Evolutionary conservation across 2,113 vertebrate genomes (phyloP).

Genomic region (Malurus elegans): DNA sequence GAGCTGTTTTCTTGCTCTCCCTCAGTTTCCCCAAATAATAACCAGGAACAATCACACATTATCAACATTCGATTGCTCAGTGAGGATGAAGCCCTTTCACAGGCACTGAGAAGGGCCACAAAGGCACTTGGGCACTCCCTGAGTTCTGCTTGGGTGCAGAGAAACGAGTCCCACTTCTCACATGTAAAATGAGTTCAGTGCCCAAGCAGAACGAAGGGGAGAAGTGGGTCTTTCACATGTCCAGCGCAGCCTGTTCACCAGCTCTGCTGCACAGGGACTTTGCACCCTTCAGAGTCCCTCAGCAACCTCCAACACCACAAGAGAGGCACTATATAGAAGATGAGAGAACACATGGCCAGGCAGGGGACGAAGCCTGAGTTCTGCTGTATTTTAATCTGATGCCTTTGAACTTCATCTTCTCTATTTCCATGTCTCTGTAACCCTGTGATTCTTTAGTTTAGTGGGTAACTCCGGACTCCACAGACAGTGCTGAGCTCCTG

Average conservation of each 20-base stretch:
- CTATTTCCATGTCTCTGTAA: too few species aligned
- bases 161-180: not conserved
- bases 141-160: not conserved
- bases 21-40: not conserved
- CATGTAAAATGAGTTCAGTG: rapidly evolving
- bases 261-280: not conserved
- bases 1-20: not conserved
- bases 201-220: not conserved
- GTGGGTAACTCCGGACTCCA: too few species aligned
- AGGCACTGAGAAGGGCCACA: rapidly evolving
- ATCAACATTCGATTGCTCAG: not conserved
- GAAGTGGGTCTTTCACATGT: not conserved
- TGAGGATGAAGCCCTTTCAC: rapidly evolving
- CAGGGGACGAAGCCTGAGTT: not conserved
- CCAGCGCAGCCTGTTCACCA: not conserved
- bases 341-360: rapidly evolving
- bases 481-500: not conserved
- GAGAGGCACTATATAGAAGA: not conserved
- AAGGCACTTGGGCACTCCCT: not conserved
- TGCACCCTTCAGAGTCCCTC: not conserved
- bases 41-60: not conserved
- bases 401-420: too few species aligned
- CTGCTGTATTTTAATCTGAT: not conserved
- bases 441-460: too few species aligned
- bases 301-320: not conserved